phyloP scores from a whole-genome alignment of 92 coral and sea anemone genomes.

The Porites lobata region DNA sequence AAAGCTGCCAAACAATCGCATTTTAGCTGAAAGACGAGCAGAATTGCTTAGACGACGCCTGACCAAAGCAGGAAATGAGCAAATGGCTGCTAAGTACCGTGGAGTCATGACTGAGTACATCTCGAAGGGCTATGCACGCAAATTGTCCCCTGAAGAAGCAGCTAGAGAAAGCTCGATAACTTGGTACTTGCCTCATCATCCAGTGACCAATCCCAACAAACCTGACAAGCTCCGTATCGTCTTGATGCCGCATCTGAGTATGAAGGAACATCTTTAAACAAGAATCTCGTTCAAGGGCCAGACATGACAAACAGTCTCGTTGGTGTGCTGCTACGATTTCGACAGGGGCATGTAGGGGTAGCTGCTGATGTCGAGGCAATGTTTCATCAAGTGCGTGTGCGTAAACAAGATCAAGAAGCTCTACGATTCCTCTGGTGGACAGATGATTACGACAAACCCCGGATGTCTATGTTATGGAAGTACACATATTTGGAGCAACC shows the following conservation, averaged over 20 bases:
- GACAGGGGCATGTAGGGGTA: slow-evolving; percentile 64
- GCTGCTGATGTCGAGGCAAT: slow-evolving; percentile 70
- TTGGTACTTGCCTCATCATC: slow-evolving; percentile 74
- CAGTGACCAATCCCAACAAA: slow-evolving; percentile 68
- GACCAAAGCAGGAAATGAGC: slow-evolving; percentile 38
- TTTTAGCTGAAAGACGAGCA: slow-evolving; percentile 37
- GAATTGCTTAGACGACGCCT: slow-evolving; percentile 51
- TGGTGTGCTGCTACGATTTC: slow-evolving; percentile 67
- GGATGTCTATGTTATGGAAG: slow-evolving; percentile 66
- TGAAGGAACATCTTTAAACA: slow-evolving; percentile 65
- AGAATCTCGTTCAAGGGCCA: slow-evolving; percentile 66
- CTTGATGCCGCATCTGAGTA: slow-evolving; percentile 72
- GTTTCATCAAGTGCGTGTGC: slow-evolving; percentile 76
- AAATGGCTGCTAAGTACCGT: slow-evolving; percentile 53
- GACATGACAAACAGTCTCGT: slow-evolving; percentile 70
- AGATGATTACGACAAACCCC: slow-evolving; percentile 39
- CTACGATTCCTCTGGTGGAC: slow-evolving; percentile 76
- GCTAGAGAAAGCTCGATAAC: slow-evolving; percentile 21
- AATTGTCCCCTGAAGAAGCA: slow-evolving; percentile 56
- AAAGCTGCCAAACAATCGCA: slow-evolving; percentile 47
- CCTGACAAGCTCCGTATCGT: slow-evolving; percentile 66
- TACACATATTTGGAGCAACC: too few relatives aligned
- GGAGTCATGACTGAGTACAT: slow-evolving; percentile 61
- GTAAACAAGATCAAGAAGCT: slow-evolving; percentile 69
- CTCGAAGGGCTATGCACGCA: slow-evolving; percentile 58